Percentiles rank a stretch among this genome's conserved stretches.
phyloP scores from a whole-genome alignment of 2,888 invertebrate species.

The Nebria brevicollis region DNA sequence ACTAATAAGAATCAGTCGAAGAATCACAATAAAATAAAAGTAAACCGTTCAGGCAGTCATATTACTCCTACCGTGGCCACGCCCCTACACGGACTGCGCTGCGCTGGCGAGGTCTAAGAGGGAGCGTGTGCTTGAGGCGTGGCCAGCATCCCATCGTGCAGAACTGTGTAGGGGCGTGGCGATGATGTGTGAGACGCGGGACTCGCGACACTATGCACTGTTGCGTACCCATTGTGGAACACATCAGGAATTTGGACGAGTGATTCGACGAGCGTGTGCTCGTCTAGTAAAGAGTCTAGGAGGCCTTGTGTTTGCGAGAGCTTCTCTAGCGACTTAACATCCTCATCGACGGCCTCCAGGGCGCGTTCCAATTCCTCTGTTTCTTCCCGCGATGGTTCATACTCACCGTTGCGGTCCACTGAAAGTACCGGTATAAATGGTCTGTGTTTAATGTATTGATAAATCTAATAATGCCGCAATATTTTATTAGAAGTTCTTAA shows the following conservation, averaged over 20 bases:
- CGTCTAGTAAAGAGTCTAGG: conserved; percentile 72
- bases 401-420: conserved; percentile 78
- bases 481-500: neutral
- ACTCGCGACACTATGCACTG: conserved; percentile 34
- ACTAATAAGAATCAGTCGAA: conserved; percentile 4
- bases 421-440: conserved; percentile 49
- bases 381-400: conserved; percentile 80
- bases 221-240: conserved; percentile 62
- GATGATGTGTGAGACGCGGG: conserved; percentile 23
- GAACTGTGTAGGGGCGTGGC: conserved; percentile 21
- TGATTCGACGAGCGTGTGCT: conserved; percentile 65
- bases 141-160: conserved; percentile 35
- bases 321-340: conserved; percentile 76
- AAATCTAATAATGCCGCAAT: too few relatives aligned
- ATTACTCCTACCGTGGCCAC: neutral
- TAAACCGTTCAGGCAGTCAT: conserved; percentile 3
- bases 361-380: conserved; percentile 90
- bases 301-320: conserved; percentile 70
- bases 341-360: conserved; percentile 79
- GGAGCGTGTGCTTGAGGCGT: conserved; percentile 37
- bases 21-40: neutral
- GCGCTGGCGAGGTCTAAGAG: conserved; percentile 3
- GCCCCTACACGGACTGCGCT: neutral
- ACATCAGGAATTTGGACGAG: conserved; percentile 64
- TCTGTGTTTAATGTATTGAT: too few relatives aligned